A percentile compares a stretch with the other conserved stretches of the same genome.
phyloP scores from a whole-genome alignment of 1,140 invertebrate genomes.

The Anoplolepis gracilipes region DNA sequence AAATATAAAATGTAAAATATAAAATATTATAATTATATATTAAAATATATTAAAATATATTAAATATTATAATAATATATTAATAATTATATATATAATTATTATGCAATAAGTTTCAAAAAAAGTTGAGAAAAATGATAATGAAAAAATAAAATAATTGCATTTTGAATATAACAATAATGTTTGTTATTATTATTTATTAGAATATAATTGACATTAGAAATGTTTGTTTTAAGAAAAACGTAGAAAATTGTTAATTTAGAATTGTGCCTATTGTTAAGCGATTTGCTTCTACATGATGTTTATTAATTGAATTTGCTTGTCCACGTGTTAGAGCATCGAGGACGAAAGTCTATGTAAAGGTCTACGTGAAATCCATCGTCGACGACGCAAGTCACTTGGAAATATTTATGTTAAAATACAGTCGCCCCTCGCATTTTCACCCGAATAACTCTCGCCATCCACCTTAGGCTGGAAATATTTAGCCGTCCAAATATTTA shows the following conservation, averaged over 20 bases:
- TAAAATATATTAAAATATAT: too few relatives aligned
- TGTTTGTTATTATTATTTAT: conserved; percentile 7
- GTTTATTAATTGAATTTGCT: conserved; percentile 46
- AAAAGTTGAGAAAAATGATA: neutral
- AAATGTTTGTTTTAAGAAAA: neutral
- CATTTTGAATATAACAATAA: neutral
- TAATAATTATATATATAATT: too few relatives aligned
- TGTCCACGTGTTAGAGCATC: neutral
- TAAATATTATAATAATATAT: too few relatives aligned
- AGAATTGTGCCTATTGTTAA: neutral
- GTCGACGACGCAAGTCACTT: conserved; percentile 27
- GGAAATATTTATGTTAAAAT: conserved; percentile 34
- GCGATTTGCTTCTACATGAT: neutral
- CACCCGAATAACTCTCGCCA: conserved; percentile 10
- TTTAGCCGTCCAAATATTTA: conserved; percentile 4
- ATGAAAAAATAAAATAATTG: neutral
- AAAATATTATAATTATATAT: too few relatives aligned
- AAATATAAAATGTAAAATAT: neutral
- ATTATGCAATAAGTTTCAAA: too few relatives aligned
- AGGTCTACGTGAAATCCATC: conserved; percentile 10
- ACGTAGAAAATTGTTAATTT: conserved; percentile 6
- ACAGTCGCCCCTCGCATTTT: conserved; percentile 34
- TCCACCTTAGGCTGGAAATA: conserved; percentile 16
- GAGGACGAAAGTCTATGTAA: conserved; percentile 28
- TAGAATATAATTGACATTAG: neutral